phyloP scores from a whole-genome alignment of 2,797 vertebrate species.

The Ptychobarbus kaznakovi region DNA sequence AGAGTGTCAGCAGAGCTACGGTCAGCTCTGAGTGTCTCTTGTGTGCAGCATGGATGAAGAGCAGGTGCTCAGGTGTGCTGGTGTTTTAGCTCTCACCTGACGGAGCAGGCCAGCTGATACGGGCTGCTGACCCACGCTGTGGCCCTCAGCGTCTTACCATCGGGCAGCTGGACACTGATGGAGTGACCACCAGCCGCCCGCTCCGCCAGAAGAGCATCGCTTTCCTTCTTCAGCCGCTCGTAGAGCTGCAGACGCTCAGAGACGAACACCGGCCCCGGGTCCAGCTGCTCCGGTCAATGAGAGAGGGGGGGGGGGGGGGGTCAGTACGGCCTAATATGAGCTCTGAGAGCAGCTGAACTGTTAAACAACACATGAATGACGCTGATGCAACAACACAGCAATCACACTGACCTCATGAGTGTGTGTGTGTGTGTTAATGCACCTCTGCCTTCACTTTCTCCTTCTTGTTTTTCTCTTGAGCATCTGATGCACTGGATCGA shows the following conservation, averaged over 20 bases:
- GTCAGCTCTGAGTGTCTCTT: neutral
- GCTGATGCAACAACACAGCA: neutral
- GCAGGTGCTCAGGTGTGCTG: neutral
- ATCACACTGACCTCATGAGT: neutral
- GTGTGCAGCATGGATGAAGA: neutral
- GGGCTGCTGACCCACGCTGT: slow-evolving; percentile 89
- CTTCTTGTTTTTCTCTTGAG: slow-evolving; percentile 69
- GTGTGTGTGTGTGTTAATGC: neutral
- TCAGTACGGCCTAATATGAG: neutral
- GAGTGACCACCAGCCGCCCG: slow-evolving; percentile 71
- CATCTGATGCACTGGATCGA: slow-evolving; percentile 49
- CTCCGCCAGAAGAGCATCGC: slow-evolving; percentile 77
- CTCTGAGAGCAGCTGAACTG: neutral
- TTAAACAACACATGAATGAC: neutral
- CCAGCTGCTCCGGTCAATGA: slow-evolving; percentile 64
- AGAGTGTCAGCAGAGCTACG: neutral
- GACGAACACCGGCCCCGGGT: slow-evolving; percentile 77
- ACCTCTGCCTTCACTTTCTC: slow-evolving; percentile 67
- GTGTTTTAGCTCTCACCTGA: slow-evolving; percentile 79
- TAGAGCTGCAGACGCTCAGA: slow-evolving; percentile 85
- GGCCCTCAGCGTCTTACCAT: slow-evolving; percentile 76
- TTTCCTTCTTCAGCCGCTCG: slow-evolving; percentile 84
- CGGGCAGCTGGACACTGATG: slow-evolving; percentile 81
- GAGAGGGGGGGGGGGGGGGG: neutral
- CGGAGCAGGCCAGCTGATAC: slow-evolving; percentile 83